A percentile compares a stretch with the other conserved stretches of the same genome.
These are phyloP conservation scores for Apis florea DNA, from an alignment of 1,140 invertebrate genomes.

Conservation along the genomic window DNA sequence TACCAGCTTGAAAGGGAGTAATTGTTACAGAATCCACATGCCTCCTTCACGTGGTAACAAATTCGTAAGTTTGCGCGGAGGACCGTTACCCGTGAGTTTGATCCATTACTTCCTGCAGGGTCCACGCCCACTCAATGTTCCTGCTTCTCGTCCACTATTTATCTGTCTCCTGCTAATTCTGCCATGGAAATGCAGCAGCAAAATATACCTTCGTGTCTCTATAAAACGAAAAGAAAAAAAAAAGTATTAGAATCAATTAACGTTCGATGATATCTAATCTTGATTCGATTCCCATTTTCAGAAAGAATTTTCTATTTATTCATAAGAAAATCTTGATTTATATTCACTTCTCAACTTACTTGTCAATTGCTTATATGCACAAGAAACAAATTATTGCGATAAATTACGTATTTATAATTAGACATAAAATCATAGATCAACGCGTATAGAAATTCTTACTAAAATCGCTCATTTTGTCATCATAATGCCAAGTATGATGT, in stretches of 20 bases:
- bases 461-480: not conserved
- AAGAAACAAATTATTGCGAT: too few species aligned
- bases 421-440: not conserved
- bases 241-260: not conserved
- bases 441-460: not conserved
- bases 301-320: not conserved
- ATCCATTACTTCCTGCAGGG: slow-evolving; percentile 78
- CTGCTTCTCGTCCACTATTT: slow-evolving; percentile 73
- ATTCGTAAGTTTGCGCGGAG: slow-evolving; percentile 58
- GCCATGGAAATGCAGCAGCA: slow-evolving; percentile 65
- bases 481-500: not conserved
- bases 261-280: not conserved
- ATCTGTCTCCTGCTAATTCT: slow-evolving; percentile 75
- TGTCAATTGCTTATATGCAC: not conserved
- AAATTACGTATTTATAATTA: too few species aligned
- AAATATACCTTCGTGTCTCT: slow-evolving; percentile 48
- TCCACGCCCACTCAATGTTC: slow-evolving; percentile 78
- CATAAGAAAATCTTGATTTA: not conserved
- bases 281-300: not conserved
- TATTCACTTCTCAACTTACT: not conserved
- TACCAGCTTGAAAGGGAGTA: slow-evolving; percentile 32
- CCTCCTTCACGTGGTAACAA: slow-evolving; percentile 48
- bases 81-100: slow-evolving; percentile 68
- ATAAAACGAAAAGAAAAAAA: slow-evolving; percentile 37
- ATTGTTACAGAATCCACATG: slow-evolving; percentile 61